phyloP scores from a whole-genome alignment of 2,113 vertebrate species.

The Tretioscincus oriximinensis region DNA sequence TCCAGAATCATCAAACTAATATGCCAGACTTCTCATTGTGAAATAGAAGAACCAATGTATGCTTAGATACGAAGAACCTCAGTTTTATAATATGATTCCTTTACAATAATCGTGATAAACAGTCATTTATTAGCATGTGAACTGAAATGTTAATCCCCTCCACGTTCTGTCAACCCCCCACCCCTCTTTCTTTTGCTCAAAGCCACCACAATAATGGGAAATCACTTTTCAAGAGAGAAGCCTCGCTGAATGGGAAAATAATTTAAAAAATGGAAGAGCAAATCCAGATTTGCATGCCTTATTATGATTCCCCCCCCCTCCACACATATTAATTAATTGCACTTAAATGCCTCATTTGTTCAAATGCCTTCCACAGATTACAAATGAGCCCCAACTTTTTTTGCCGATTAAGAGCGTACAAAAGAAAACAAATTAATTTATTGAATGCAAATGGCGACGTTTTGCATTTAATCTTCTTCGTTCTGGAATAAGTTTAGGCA shows the following conservation, averaged over 20 bases:
- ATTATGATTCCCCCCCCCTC: slow-evolving; percentile 10
- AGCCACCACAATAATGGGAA: slow-evolving; percentile 14
- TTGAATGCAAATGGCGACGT: slow-evolving; percentile 36
- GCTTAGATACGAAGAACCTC: slow-evolving; percentile 13
- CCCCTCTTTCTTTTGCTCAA: slow-evolving; percentile 14
- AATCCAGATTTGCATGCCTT: slow-evolving; percentile 24
- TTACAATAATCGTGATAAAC: not conserved
- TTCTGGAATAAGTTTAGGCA: slow-evolving; percentile 51
- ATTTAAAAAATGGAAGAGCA: slow-evolving; percentile 13
- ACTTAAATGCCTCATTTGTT: slow-evolving; percentile 29
- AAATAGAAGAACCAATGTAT: not conserved
- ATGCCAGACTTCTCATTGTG: not conserved
- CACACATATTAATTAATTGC: slow-evolving; percentile 37
- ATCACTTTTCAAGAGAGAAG: slow-evolving; percentile 14
- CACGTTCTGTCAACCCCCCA: not conserved
- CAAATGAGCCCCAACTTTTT: slow-evolving; percentile 38
- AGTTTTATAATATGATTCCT: not conserved
- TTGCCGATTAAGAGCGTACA: slow-evolving; percentile 30
- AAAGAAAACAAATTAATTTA: slow-evolving; percentile 33
- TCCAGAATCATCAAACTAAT: not conserved
- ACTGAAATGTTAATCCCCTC: not conserved
- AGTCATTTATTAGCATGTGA: not conserved
- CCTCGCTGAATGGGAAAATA: not conserved
- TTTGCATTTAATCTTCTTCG: slow-evolving; percentile 35
- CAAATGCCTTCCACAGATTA: not conserved